These are phyloP conservation scores for Thera britannica DNA, from an alignment of 2,888 invertebrate species.

Conservation along the genomic window DNA sequence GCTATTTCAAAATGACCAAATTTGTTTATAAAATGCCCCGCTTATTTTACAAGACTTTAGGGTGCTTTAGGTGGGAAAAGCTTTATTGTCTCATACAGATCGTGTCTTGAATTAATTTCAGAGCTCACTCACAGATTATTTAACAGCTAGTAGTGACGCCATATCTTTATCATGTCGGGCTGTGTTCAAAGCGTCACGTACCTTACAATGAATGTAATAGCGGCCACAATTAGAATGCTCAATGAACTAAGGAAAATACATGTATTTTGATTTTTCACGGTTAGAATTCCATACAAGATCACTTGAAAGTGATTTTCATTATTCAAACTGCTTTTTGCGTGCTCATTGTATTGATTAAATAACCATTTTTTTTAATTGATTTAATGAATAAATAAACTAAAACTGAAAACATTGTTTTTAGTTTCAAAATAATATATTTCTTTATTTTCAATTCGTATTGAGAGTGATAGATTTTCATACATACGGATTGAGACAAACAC, in stretches of 20 bases:
- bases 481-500: too few species aligned
- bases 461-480: too few species aligned
- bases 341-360: too few species aligned
- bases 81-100: slow-evolving; percentile 52
- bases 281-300: neutral
- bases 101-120: slow-evolving; percentile 57
- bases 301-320: too few species aligned
- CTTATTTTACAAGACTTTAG: slow-evolving; percentile 43
- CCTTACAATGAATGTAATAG: slow-evolving; percentile 38
- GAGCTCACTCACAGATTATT: slow-evolving; percentile 25
- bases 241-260: slow-evolving; percentile 22
- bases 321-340: too few species aligned
- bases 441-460: too few species aligned
- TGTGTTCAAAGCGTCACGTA: slow-evolving; percentile 38
- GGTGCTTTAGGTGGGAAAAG: slow-evolving; percentile 47
- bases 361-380: too few species aligned
- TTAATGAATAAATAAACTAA: too few species aligned
- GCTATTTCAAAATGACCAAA: neutral
- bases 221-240: slow-evolving; percentile 34
- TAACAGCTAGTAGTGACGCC: slow-evolving; percentile 14
- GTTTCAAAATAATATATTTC: too few species aligned
- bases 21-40: neutral
- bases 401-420: too few species aligned
- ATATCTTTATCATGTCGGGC: slow-evolving; percentile 29
- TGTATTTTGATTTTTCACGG: slow-evolving; percentile 4